These are phyloP conservation scores for Neotoma lepida DNA, from an alignment of 2,113 vertebrate species.

Conservation along the genomic window DNA sequence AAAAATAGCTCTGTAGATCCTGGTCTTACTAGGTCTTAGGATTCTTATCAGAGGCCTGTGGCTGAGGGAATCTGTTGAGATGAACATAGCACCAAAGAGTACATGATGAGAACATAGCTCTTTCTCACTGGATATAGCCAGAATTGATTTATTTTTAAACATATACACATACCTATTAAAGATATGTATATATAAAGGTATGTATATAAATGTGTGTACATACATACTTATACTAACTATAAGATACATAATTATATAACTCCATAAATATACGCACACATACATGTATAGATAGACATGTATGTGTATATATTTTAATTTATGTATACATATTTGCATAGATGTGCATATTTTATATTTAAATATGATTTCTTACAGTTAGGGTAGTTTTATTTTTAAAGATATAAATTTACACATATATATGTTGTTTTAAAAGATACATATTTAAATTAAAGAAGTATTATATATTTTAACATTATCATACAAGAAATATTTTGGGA, in stretches of 20 bases:
- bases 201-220: background rate
- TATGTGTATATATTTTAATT: background rate
- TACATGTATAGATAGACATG: background rate
- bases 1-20: conserved; percentile 23
- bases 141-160: conserved; percentile 7
- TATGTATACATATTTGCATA: background rate
- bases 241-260: background rate
- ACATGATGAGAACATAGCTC: background rate
- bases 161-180: background rate
- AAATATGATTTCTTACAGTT: background rate
- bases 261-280: background rate
- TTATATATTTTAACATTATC: background rate
- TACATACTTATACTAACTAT: background rate
- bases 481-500: conserved; percentile 46
- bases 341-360: background rate
- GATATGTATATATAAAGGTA: background rate
- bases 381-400: background rate
- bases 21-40: background rate
- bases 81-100: background rate
- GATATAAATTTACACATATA: background rate
- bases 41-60: background rate
- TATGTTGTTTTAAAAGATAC: background rate
- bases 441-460: conserved; percentile 29
- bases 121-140: background rate
- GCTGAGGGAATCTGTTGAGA: background rate